Evolutionary conservation across 1,140 invertebrate genomes (phyloP).

Genomic region (Cherax quadricarinatus): DNA sequence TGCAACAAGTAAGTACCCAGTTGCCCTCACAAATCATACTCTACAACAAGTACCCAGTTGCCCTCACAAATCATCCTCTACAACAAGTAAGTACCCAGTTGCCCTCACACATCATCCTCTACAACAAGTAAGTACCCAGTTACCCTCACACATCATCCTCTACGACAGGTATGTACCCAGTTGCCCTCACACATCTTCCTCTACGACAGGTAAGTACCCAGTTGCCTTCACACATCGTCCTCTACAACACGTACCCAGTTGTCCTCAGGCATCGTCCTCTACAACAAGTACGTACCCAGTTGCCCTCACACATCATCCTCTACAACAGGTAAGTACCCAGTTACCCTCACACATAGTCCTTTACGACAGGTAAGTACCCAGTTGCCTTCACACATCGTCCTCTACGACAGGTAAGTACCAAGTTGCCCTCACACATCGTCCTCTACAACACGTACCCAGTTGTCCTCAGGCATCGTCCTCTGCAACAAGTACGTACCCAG

Average conservation of each 20-base stretch:
- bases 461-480: background rate
- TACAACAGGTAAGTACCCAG: background rate
- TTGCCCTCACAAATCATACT: no score
- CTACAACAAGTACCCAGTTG: constrained; percentile 81
- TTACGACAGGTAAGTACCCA: background rate
- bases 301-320: background rate
- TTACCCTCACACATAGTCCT: background rate
- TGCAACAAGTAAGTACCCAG: no score
- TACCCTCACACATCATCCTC: background rate
- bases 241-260: background rate
- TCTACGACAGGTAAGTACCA: no score
- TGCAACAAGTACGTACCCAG: background rate
- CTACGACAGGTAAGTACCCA: no score
- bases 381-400: no score
- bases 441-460: background rate
- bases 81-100: background rate
- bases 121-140: background rate
- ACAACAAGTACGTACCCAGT: background rate
- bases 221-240: background rate
- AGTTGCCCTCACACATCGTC: background rate
- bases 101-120: background rate
- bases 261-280: background rate
- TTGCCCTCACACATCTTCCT: no score
- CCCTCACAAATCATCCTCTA: no score
- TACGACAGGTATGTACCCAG: background rate